A percentile compares a stretch with the other conserved stretches of the same genome.
Conservation (phyloP, 2,797 vertebrate species). For the Mormyrops boulengeri region DNA sequence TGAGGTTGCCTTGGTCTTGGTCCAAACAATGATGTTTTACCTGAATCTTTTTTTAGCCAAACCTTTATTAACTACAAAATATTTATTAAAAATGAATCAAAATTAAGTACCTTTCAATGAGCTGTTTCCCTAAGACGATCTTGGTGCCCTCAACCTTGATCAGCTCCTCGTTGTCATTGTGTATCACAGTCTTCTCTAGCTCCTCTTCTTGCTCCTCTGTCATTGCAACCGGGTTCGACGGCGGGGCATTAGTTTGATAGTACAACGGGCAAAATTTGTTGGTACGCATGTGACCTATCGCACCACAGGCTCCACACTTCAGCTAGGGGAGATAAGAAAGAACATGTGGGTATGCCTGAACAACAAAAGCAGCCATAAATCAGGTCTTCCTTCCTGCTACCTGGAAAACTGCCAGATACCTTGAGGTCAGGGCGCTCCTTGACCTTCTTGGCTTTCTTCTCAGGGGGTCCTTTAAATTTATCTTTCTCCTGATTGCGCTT, state of each 20-base stretch:
- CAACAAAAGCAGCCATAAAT: background rate
- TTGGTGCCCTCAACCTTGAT: slow-evolving; percentile 99
- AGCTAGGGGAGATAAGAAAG: slow-evolving; percentile 60
- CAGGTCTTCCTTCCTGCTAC: slow-evolving; percentile 57
- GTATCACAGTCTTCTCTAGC: slow-evolving; percentile 94
- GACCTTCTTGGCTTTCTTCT: slow-evolving; percentile 95
- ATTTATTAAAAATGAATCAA: background rate
- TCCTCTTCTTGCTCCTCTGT: slow-evolving; percentile 98
- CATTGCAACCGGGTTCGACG: slow-evolving; percentile 98
- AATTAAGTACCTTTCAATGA: slow-evolving; percentile 84
- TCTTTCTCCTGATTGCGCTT: slow-evolving; percentile 98
- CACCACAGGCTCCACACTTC: slow-evolving; percentile 96
- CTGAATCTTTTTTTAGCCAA: background rate
- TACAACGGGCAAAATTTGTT: slow-evolving; percentile 98
- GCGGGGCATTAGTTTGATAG: slow-evolving; percentile 96
- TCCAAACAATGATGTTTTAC: background rate
- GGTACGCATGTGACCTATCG: slow-evolving; percentile 97
- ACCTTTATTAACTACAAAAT: background rate
- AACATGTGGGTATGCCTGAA: background rate
- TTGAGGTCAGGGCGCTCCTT: slow-evolving; percentile 97
- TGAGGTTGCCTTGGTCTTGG: background rate
- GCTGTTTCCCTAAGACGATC: slow-evolving; percentile 93
- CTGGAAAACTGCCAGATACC: slow-evolving; percentile 70
- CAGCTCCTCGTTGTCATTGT: slow-evolving; percentile 95
- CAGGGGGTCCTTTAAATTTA: slow-evolving; percentile 89